Conservation (phyloP, 2,797 vertebrate genomes). For the Thunnus albacares region DNA sequence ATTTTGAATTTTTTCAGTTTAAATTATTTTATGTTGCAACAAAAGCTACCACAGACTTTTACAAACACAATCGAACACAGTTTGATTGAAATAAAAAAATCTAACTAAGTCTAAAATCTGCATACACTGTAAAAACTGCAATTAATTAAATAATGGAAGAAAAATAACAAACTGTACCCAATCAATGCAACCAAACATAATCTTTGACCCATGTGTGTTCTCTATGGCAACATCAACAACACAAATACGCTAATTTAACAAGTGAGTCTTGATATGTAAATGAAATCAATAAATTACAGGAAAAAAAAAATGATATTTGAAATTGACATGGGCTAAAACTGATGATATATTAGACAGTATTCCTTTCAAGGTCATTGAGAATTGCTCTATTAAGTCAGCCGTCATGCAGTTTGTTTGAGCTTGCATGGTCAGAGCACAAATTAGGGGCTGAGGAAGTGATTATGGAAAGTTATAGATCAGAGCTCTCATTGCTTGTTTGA, state of each 20-base stretch:
- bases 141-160: slow-evolving; percentile 91
- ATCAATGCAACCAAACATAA: slow-evolving; percentile 88
- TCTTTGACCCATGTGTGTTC: slow-evolving; percentile 89
- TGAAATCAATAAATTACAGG: slow-evolving; percentile 89
- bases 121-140: slow-evolving; percentile 92
- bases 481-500: slow-evolving; percentile 83
- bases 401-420: slow-evolving; percentile 79
- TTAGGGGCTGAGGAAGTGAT: slow-evolving; percentile 85
- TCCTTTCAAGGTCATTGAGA: slow-evolving; percentile 86
- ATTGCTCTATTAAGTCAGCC: slow-evolving; percentile 82
- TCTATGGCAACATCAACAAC: slow-evolving; percentile 92
- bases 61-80: slow-evolving; percentile 96
- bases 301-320: slow-evolving; percentile 86
- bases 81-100: slow-evolving; percentile 92
- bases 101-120: slow-evolving; percentile 93
- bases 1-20: slow-evolving; percentile 92
- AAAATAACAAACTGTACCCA: slow-evolving; percentile 87
- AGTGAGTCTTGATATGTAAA: slow-evolving; percentile 90
- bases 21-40: slow-evolving; percentile 95
- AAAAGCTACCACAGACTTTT: slow-evolving; percentile 97
- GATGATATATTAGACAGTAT: slow-evolving; percentile 89
- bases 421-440: slow-evolving; percentile 86
- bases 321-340: slow-evolving; percentile 90
- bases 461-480: slow-evolving; percentile 85
- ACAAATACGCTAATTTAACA: slow-evolving; percentile 90